phyloP scores from a whole-genome alignment of 1,140 invertebrate species.

The Antheraea mylitta region DNA sequence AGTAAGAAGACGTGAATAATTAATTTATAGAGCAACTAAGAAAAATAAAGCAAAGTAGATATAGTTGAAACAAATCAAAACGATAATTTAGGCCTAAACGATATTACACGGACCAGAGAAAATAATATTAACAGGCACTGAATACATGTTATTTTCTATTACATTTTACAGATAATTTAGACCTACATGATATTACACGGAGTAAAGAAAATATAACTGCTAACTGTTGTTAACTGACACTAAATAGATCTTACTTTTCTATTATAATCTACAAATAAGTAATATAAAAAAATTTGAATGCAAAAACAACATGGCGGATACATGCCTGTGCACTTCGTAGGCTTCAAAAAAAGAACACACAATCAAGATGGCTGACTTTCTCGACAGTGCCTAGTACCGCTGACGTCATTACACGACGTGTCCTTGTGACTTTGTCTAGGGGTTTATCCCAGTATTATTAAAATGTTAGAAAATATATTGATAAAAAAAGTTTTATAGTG shows the following conservation, averaged over 20 bases:
- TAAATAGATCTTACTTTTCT: background rate
- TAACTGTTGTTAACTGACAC: too few species aligned
- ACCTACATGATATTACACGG: background rate
- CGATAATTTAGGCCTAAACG: background rate
- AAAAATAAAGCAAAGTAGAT: too few species aligned
- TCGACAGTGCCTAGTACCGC: slow-evolving; percentile 68
- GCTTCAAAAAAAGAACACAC: slow-evolving; percentile 68
- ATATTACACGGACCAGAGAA: background rate
- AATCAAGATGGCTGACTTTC: slow-evolving; percentile 73
- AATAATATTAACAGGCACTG: too few species aligned
- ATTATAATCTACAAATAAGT: too few species aligned
- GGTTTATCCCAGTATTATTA: slow-evolving; percentile 32
- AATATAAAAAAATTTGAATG: slow-evolving; percentile 10
- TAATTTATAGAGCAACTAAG: too few species aligned
- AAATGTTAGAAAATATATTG: slow-evolving; percentile 8
- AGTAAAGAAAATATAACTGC: too few species aligned
- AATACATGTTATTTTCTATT: too few species aligned
- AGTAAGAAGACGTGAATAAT: too few species aligned
- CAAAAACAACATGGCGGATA: slow-evolving; percentile 46
- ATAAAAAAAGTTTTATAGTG: slow-evolving; percentile 7
- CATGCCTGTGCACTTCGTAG: slow-evolving; percentile 62
- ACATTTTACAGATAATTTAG: background rate
- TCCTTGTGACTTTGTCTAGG: slow-evolving; percentile 57
- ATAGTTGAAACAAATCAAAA: background rate
- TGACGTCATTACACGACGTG: slow-evolving; percentile 75